Evolutionary conservation across 2,797 vertebrate genomes (phyloP), one percentile per base, ranked within the genome.

Genomic region (Gephyroberyx darwinii): DNA sequence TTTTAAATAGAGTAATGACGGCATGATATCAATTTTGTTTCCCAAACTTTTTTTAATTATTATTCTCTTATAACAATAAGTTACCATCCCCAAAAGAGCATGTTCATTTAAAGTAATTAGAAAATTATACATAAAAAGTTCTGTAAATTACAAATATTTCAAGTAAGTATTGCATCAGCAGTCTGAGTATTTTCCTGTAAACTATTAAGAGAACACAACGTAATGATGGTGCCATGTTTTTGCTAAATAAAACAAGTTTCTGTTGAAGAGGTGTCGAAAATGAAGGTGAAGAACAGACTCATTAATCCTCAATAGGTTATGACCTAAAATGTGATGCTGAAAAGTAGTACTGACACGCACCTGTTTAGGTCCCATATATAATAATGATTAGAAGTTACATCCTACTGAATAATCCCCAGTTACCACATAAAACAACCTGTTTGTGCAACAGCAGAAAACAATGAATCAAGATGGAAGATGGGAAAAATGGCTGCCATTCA

Each of bases 161-260:
- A 86, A 84, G 60, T 77, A 71, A 61, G 45, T 60, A 62, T 69
- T 71, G 55, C 59, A 80, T 77, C 62, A 81, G 14, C 26, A 77
- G 60, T 78, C 81, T 77, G 54, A 78, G 9, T 54, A 39, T 39
- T 66, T 61, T 63, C 41, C 83, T 74, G 81, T 84, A 77, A 86
- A 80, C 65, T 26, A 54, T 66, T 17, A 55, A 60, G 7, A 77
- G 47, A 59, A 65, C 37, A 43, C 37, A 53, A 55, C 45, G 33
- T 1, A n/a, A 41, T 26, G 14, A 19, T 65, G 26, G 26, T 14
- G 31, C 31, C n/a, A 47, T 47, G 26, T 22, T 14, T 31, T 35
- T 57, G 19, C 5, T 14, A 9, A 39, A 41, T 20, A 41, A 59
- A 22, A 41, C 12, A 45, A 16, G 4, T 16, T 4, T 14, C 43